These are phyloP conservation scores for Callipepla squamata DNA, from an alignment of 2,113 vertebrate species.

Conservation along the genomic window DNA sequence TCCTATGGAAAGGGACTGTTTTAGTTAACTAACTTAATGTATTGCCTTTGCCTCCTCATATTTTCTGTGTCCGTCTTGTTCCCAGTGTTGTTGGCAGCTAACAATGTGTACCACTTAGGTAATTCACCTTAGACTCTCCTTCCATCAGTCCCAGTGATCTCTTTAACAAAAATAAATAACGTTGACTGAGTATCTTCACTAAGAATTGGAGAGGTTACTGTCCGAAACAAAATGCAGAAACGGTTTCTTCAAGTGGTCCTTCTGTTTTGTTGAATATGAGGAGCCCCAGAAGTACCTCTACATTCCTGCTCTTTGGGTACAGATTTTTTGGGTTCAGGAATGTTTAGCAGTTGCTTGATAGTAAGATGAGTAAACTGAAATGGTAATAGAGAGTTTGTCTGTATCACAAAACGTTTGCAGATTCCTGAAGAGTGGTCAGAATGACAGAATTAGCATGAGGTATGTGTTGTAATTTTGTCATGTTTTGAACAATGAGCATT, in stretches of 20 bases:
- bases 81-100: neutral
- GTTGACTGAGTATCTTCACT: neutral
- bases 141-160: neutral
- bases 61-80: neutral
- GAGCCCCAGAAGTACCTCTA: neutral
- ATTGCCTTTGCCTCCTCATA: neutral
- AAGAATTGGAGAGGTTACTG: neutral
- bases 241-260: neutral
- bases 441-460: neutral
- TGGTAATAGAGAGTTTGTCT: neutral
- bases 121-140: neutral
- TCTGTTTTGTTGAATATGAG: neutral
- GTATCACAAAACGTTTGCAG: neutral
- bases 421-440: neutral
- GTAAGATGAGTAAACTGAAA: neutral
- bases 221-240: neutral
- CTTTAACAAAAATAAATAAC: neutral
- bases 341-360: neutral
- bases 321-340: neutral
- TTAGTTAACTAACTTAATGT: neutral
- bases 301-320: neutral
- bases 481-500: neutral
- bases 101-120: neutral
- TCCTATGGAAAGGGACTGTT: neutral
- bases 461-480: neutral